phyloP scores from a whole-genome alignment of 2,797 vertebrate genomes.

The Hypotaenidia okinawae region DNA sequence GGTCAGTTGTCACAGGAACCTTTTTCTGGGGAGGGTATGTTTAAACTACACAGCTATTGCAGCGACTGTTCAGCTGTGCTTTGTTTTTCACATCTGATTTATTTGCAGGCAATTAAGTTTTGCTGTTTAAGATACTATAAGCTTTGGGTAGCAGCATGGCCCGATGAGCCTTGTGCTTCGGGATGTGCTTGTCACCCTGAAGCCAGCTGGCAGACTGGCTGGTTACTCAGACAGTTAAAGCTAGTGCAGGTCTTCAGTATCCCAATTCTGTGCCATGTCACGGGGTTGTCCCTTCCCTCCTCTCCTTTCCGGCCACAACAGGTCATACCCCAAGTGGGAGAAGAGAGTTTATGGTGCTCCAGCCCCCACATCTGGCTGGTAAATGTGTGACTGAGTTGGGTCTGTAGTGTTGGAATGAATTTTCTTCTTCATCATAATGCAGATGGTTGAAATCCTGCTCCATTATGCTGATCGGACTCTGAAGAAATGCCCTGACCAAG shows the following conservation, averaged over 20 bases:
- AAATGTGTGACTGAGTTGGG: neutral
- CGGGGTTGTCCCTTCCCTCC: neutral
- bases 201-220: neutral
- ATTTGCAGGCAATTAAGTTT: neutral
- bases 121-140: neutral
- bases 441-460: conserved; percentile 96
- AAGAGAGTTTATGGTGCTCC: neutral
- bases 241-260: neutral
- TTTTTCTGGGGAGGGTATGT: neutral
- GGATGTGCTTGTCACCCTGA: neutral
- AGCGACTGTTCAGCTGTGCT: neutral
- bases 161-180: neutral
- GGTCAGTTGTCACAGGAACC: neutral
- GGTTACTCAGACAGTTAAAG: neutral
- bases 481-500: conserved; percentile 96
- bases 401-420: neutral
- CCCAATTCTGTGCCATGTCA: neutral
- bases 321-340: neutral
- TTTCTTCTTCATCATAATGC: neutral
- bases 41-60: neutral
- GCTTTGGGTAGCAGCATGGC: neutral
- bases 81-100: neutral
- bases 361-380: neutral
- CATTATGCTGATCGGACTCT: conserved; percentile 89
- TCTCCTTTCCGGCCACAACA: neutral